Evolutionary conservation across 2,797 vertebrate species (phyloP).

Genomic region (Takifugu ocellatus): DNA sequence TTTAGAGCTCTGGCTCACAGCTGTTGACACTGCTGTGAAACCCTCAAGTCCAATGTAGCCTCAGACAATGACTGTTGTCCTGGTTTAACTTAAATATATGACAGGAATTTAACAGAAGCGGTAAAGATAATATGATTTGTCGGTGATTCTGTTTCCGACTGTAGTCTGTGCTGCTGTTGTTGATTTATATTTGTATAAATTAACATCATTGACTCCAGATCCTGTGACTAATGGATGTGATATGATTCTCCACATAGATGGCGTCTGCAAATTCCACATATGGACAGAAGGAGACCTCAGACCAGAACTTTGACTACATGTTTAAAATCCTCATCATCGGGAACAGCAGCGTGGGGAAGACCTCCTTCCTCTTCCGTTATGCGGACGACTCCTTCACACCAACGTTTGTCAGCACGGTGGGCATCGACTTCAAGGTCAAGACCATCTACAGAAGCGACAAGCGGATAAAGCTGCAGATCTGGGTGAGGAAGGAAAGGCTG

Average conservation of each 20-base stretch:
- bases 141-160: background rate
- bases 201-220: background rate
- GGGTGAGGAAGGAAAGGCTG: conserved; percentile 76
- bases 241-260: conserved; percentile 75
- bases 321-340: conserved; percentile 98
- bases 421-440: conserved; percentile 98
- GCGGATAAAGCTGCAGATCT: conserved; percentile 97
- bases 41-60: background rate
- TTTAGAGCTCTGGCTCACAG: background rate
- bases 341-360: conserved; percentile 98
- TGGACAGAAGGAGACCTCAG: conserved; percentile 92
- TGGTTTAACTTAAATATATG: background rate
- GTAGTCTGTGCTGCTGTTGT: background rate
- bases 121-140: background rate
- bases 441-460: conserved; percentile 98
- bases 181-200: background rate
- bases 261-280: conserved; percentile 91
- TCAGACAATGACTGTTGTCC: background rate
- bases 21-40: background rate
- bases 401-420: conserved; percentile 95
- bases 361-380: conserved; percentile 97
- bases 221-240: conserved; percentile 9
- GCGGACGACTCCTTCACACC: conserved; percentile 96
- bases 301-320: conserved; percentile 98
- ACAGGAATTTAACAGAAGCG: no score